Conservation (phyloP, 2,888 invertebrate genomes). For the Protophormia terraenovae region DNA sequence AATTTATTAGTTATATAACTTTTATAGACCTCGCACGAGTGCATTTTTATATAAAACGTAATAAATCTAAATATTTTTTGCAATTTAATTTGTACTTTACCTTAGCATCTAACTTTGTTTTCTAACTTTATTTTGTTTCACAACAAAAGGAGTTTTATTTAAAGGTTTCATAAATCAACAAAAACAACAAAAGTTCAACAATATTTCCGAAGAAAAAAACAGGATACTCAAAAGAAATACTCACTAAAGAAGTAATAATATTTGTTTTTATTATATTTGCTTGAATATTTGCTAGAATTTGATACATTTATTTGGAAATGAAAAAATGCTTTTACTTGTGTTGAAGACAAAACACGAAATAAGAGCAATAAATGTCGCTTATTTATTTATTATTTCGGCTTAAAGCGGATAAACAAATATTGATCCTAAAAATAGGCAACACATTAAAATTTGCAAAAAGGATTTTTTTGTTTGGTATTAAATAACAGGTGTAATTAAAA, state of each 20-base stretch:
- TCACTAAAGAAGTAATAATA: not conserved
- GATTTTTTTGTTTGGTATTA: too few species aligned
- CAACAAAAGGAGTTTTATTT: too few species aligned
- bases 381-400: too few species aligned
- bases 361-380: too few species aligned
- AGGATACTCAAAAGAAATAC: not conserved
- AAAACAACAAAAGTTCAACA: not conserved
- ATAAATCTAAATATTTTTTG: not conserved
- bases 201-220: not conserved
- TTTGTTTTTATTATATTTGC: not conserved
- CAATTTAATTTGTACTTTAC: not conserved
- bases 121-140: not conserved
- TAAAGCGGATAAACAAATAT: too few species aligned
- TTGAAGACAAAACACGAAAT: not conserved
- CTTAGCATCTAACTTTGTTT: not conserved
- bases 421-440: too few species aligned
- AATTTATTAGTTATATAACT: too few species aligned
- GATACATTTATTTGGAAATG: not conserved
- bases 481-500: too few species aligned
- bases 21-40: too few species aligned
- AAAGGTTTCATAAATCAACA: conserved; percentile 2
- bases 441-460: too few species aligned
- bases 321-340: not conserved
- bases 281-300: not conserved
- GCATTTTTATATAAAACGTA: not conserved